These are phyloP conservation scores for Argynnis bischoffii DNA, from an alignment of 2,888 invertebrate species.

Conservation along the genomic window DNA sequence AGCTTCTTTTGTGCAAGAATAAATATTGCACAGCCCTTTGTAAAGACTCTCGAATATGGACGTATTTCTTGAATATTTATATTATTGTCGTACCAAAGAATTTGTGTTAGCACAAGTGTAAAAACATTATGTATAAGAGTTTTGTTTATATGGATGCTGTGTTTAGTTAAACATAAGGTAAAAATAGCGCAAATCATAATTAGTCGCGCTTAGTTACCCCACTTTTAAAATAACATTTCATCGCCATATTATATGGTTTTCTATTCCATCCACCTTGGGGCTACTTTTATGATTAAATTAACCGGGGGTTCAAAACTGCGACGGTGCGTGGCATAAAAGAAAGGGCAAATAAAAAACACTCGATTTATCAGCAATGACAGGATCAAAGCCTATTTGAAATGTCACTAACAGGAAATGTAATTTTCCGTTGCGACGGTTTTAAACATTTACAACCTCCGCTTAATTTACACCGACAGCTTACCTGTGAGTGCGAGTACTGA, in stretches of 20 bases:
- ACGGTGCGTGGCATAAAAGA: slow-evolving; percentile 7
- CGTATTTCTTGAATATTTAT: slow-evolving; percentile 24
- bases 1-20: slow-evolving; percentile 27
- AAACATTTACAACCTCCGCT: slow-evolving; percentile 15
- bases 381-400: slow-evolving; percentile 3
- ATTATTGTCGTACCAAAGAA: slow-evolving; percentile 25
- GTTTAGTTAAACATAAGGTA: too few species aligned
- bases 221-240: slow-evolving; percentile 6
- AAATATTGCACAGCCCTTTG: slow-evolving; percentile 31
- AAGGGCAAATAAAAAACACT: slow-evolving; percentile 15
- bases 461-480: slow-evolving; percentile 20
- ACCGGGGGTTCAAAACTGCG: slow-evolving; percentile 3
- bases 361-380: slow-evolving; percentile 11
- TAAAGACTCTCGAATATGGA: slow-evolving; percentile 30
- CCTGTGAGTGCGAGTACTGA: slow-evolving; percentile 10
- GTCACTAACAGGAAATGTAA: slow-evolving; percentile 15
- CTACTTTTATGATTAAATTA: slow-evolving; percentile 21
- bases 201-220: background rate
- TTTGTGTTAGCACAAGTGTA: slow-evolving; percentile 23
- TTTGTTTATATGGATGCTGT: background rate
- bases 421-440: slow-evolving; percentile 9
- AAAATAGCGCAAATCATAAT: background rate
- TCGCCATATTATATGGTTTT: slow-evolving; percentile 2
- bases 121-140: slow-evolving; percentile 12
- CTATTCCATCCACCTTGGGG: slow-evolving; percentile 5